Evolutionary conservation across 1,140 invertebrate genomes (phyloP), one percentile per base, ranked within the genome.

Genomic region (Aricia agestis): DNA sequence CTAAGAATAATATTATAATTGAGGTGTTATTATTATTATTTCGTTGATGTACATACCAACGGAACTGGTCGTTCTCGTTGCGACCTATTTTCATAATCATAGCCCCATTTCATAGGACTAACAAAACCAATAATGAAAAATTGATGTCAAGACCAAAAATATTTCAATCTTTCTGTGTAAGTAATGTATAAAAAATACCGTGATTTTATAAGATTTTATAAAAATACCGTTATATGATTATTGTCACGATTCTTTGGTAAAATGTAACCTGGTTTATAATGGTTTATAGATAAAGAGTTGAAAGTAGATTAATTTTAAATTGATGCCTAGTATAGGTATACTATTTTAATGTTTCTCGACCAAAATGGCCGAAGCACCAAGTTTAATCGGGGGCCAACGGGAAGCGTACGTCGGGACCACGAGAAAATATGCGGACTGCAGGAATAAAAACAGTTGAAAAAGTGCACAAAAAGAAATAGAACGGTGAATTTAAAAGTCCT

Each of bases 11-110:
- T n/a, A n/a, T n/a, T n/a, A n/a, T n/a, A n/a, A n/a, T n/a, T n/a
- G n/a, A n/a, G n/a, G n/a, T n/a, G n/a, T n/a, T n/a, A n/a, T n/a
- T n/a, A n/a, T n/a, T n/a, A n/a, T n/a, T n/a, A n/a, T n/a, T n/a
- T n/a, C n/a, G n/a, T n/a, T n/a, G n/a, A n/a, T n/a, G n/a, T n/a
- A n/a, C n/a, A n/a, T n/a, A n/a, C n/a, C n/a, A n/a, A n/a, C 19
- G 6, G 59, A 63, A 10, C 59, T 63, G 59, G 59, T n/a, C 5
- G 7, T 59, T 1, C 59, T 63, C 19, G 59, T 63, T 10, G 10
- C 59, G 59, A 63, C 59, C 59, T 63, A 63, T 63, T 63, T 59
- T 25, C 18, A 25, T 63, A 19, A 63, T 63, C 59, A 13, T 2
- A n/a, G 1, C 19, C 19, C 18, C 59, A 19, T 63, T 63, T 63